Evolutionary conservation across 2,113 vertebrate genomes (phyloP), one percentile per base, ranked within the genome.

Genomic region (Psophia crepitans): DNA sequence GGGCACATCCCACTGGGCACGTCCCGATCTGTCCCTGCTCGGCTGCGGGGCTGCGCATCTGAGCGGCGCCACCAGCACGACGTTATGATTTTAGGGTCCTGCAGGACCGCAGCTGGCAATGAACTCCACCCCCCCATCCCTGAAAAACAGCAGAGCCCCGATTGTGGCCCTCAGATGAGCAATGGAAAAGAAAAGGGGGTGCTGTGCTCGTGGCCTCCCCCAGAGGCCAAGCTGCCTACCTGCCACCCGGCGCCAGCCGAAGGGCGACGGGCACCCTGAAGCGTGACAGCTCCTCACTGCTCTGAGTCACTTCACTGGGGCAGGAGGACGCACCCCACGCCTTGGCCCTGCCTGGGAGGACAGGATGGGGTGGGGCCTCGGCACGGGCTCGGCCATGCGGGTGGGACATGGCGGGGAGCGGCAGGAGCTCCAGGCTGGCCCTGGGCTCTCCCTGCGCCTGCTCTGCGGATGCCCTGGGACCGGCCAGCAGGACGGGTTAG

Each of bases 341-440:
- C 61, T 41, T 4, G 5, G 26, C 60, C 65, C 39, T 74, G 41
- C 19, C 39, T 1, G 4, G 23, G 30, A 37, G 1, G 4, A 14
- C 46, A 81, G 26, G 54, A 41, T 1, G 1, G 9, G 24, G 15
- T n/a, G 30, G 26, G 21, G 11, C 22, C 73, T 51, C 6, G 13
- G 33, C 46, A 75, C 5, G 2, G 46, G 46, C 35, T 56, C 5
- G 4, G 68, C 49, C 11, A 5, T 11, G 1, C 2, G 12, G 63
- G 46, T 43, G 44, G 43, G 27, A 68, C 3, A 3, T 0, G 1
- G 24, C 0, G 2, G 41, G 41, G 70, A 78, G 58, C 0, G 0
- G 49, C 61, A 69, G 71, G n/a, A 68, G 54, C 48, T 53, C 58
- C 1, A 5, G 2, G 8, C 17, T 4, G 2, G 35, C 16, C 35